Base-by-base conservation (phyloP, 2,888 invertebrate species). In the Lasioglossum oenotherae region DNA sequence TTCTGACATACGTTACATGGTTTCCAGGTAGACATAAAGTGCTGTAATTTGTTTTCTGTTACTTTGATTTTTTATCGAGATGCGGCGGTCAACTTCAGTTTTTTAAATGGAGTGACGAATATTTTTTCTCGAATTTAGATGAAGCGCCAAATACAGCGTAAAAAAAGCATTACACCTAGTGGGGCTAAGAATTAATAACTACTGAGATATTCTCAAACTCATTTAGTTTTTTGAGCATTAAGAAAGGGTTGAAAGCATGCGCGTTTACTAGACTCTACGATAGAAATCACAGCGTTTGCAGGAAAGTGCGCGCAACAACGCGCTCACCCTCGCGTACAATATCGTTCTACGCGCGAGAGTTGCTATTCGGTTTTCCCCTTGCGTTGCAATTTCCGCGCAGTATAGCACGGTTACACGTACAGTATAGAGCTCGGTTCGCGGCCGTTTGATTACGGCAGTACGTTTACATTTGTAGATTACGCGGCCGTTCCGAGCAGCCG, bases 391-490 rank as follows among this genome's bases (percentile, higher is more conserved):
- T 35, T 67, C 19, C 67, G 10, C 35, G 67, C 67, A 35, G 67
- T 35, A 35, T 67, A 67, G 35, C 19, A 67, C 67, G 67, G 67
- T 67, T 67, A 35, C 67, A 31, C 31, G 31, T 31, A 14, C 14
- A 16, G 16, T 16, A 31, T 67, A 31, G 67, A 19, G 31, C 35
- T 31, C 67, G 67, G 53, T 67, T 67, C 67, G 67, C 67, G 19
- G 35, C 67, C 67, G 19, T 67, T 67, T 67, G 69, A 69, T 41
- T 69, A 41, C 69, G 23, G 69, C 41, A 12, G 69, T 69, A 69
- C 69, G n/a, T 69, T 69, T 69, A 69, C 69, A 69, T 69, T 69
- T 69, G 69, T 38, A 69, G 35, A 41, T 69, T 38, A 69, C 27
- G 69, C 46, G 27, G 12, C 67, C 49, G 67, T 35, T 31, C 8